phyloP scores from a whole-genome alignment of 2,113 vertebrate species.

The Canis aureus region DNA sequence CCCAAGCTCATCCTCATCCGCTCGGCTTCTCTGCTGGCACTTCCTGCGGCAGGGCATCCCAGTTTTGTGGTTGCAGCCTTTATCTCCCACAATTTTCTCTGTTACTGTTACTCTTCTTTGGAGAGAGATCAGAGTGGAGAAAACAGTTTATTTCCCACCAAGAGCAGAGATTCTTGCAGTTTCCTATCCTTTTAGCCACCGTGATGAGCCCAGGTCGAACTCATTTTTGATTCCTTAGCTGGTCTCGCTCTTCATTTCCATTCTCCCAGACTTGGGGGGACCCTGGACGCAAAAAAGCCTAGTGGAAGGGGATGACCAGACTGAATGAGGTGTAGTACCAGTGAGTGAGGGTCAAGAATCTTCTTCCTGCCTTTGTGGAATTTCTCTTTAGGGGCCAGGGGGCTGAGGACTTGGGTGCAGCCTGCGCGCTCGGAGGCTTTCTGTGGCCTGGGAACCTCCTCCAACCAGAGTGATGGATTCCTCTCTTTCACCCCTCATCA shows the following conservation, averaged over 20 bases:
- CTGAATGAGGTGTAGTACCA: background rate
- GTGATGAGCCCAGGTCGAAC: background rate
- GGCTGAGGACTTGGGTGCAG: background rate
- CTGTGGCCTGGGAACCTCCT: background rate
- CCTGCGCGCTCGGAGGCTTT: accelerated
- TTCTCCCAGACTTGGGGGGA: background rate
- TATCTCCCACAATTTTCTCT: background rate
- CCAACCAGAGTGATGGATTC: background rate
- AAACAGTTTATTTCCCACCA: background rate
- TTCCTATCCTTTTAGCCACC: background rate
- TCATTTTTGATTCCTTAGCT: conserved; percentile 23
- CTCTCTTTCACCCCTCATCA: background rate
- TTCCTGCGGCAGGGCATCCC: background rate
- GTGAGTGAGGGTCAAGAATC: accelerated
- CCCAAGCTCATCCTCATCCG: background rate
- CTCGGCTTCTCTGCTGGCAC: background rate
- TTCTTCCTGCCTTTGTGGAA: background rate
- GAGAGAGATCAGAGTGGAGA: background rate
- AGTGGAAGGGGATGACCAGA: background rate
- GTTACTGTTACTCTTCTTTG: background rate
- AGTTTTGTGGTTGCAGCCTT: background rate
- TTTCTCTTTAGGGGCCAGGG: background rate
- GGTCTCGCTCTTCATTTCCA: conserved; percentile 6
- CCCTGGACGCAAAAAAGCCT: background rate
- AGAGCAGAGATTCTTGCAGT: conserved; percentile 14